Evolutionary conservation across 2,113 vertebrate species (phyloP), one percentile per base, ranked within the genome.

Genomic region (Nibea albiflora): DNA sequence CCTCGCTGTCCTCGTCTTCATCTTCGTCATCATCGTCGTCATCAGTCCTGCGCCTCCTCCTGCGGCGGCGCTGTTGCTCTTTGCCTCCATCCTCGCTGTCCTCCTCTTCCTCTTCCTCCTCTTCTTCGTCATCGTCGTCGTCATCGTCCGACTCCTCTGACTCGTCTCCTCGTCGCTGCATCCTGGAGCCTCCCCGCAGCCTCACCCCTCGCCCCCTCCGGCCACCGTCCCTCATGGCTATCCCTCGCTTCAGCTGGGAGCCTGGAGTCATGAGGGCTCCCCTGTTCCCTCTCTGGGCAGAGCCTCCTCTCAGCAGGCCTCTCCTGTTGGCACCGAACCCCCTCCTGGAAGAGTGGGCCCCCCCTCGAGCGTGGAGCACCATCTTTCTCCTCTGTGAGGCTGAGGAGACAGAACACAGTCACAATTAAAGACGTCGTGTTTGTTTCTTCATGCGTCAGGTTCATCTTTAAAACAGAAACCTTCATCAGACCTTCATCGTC

Each of bases 1-100:
- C 96, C 16, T 97, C 97, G 64, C 97, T 97, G 87, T 98, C 97
- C 19, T 97, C 96, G 50, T 97, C 97, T 53, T 97, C 92, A 73
- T 97, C 95, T 72, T 97, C 95, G 61, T 95, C 88, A 77, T 96
- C 95, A 0, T 97, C 95, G 0, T 39, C 35, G 66, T 95, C 88
- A 82, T 96, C 95, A 0, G 74, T 86, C 85, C 89, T 85, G 14
- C 65, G 80, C 26, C 90, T 75, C 19, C 91, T 84, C 24, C 89
- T 77, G 1, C 80, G 82, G 5, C 19, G 73, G 8, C 79, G 80
- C 16, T 75, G 73, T 9, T 56, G 63, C 2, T 80, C 86, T 46
- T 87, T 90, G 7, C 90, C 94, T 17, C 81, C 91, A 0, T 91
- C 92, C 26, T 92, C 93, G 1, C 90, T 93, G 56, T 95, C 93